Evolutionary conservation across 2,888 invertebrate species (phyloP).

Genomic region (Lochmaea crataegi): DNA sequence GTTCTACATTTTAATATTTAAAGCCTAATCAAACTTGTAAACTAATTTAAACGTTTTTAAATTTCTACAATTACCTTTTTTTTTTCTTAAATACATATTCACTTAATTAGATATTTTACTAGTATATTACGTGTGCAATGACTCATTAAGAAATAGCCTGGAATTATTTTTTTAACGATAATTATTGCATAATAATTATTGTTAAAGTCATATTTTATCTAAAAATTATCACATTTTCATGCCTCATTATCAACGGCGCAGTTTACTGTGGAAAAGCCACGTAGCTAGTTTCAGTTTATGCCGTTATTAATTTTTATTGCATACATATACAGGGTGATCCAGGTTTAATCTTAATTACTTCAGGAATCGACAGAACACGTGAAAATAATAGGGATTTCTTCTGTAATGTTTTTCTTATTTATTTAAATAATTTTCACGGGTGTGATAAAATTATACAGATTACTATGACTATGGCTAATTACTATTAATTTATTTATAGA

Average conservation of each 20-base stretch:
- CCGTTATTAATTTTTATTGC: not conserved
- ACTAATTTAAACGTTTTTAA: not conserved
- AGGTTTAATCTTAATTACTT: no score
- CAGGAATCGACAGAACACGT: no score
- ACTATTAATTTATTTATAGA: no score
- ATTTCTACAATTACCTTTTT: slow-evolving; percentile 5
- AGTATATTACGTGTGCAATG: slow-evolving; percentile 7
- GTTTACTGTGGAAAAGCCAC: not conserved
- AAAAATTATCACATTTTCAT: slow-evolving; percentile 29
- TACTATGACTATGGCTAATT: no score
- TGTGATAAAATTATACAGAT: no score
- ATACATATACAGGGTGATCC: not conserved
- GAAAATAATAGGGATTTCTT: no score
- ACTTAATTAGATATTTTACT: slow-evolving; percentile 3
- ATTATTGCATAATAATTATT: slow-evolving; percentile 19
- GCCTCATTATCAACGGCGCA: slow-evolving; percentile 15
- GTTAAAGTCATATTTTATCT: slow-evolving; percentile 31
- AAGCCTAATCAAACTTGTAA: not conserved
- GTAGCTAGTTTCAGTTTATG: slow-evolving; percentile 1
- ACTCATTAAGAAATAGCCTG: slow-evolving; percentile 3
- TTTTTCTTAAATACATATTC: slow-evolving; percentile 2
- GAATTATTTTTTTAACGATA: slow-evolving; percentile 20
- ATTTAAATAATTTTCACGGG: no score
- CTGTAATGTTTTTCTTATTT: no score
- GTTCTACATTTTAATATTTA: not conserved